phyloP scores from a whole-genome alignment of 2,113 vertebrate genomes.

The Nipponia nippon region DNA sequence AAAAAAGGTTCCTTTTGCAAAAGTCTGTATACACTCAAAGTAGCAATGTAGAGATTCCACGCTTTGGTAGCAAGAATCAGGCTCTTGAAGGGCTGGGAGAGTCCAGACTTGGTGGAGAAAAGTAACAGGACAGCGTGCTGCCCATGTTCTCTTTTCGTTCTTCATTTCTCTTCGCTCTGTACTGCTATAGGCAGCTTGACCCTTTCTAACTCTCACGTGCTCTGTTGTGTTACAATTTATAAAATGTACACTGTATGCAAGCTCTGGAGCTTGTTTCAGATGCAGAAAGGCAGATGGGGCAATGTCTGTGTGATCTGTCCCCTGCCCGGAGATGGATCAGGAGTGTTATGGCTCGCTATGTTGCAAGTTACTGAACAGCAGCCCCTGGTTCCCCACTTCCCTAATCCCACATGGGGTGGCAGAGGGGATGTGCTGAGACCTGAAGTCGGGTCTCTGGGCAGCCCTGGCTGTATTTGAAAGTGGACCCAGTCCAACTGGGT shows the following conservation, averaged over 20 bases:
- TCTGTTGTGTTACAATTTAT: neutral
- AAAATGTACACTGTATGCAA: neutral
- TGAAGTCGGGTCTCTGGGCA: neutral
- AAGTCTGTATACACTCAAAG: neutral
- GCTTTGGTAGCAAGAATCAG: neutral
- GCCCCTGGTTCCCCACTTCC: neutral
- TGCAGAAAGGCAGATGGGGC: neutral
- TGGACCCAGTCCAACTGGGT: neutral
- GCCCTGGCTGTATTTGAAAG: neutral
- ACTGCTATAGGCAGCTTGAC: neutral
- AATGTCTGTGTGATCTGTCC: neutral
- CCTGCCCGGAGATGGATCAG: rapidly evolving
- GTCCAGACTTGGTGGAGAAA: neutral
- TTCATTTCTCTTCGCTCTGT: neutral
- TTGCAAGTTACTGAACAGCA: neutral
- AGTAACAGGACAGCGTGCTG: neutral
- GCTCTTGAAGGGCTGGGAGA: neutral
- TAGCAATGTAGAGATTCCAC: neutral
- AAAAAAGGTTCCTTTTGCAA: neutral
- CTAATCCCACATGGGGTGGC: neutral
- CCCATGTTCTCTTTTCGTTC: neutral
- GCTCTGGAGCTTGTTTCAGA: neutral
- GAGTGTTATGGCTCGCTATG: rapidly evolving
- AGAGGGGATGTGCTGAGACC: neutral
- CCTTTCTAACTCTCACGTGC: neutral